Evolutionary conservation across 1,140 invertebrate species (phyloP), one percentile per base, ranked within the genome.

Genomic region (Muscidifurax raptorellus): DNA sequence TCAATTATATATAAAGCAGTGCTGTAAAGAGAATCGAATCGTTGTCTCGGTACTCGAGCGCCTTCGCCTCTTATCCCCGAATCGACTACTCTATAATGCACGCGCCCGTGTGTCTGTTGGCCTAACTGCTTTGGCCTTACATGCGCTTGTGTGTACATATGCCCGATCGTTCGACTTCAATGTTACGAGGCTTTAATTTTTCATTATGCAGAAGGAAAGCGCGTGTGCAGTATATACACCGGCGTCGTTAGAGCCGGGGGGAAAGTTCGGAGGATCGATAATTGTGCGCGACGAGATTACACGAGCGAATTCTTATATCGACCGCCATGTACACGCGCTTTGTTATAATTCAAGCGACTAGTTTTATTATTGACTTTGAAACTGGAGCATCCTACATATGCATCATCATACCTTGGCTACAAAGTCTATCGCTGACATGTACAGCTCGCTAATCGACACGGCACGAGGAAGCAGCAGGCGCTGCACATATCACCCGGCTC

Each of bases 351-450:
- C n/a, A n/a, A 18, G 3, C 18, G 47, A 18, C 47, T 59, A n/a
- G n/a, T n/a, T n/a, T n/a, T n/a, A n/a, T n/a, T n/a, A n/a, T n/a
- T n/a, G n/a, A 18, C 44, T 59, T n/a, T 59, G 2, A 4, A 59
- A 59, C 6, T n/a, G 18, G 52, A 47, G 44, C 44, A 47, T 7
- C 4, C 44, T 40, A 13, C 15, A 13, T 47, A 47, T 47, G 15
- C 44, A 59, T 59, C 15, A 6, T n/a, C 18, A n/a, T 71, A 71
- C 69, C 30, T 72, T 30, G 32, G 15, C 18, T n/a, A n/a, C 71
- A 72, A 40, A 72, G 15, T 72, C 71, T 72, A 72, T 72, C 71
- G 71, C 71, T 36, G 71, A 72, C 71, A 72, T 72, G 71, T 72
- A 72, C 71, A 22, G 22, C 52, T 59, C 52, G 18, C 30, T 36